Evolutionary conservation across 2,888 invertebrate species (phyloP).

Genomic region (Ennomos erosarius): DNA sequence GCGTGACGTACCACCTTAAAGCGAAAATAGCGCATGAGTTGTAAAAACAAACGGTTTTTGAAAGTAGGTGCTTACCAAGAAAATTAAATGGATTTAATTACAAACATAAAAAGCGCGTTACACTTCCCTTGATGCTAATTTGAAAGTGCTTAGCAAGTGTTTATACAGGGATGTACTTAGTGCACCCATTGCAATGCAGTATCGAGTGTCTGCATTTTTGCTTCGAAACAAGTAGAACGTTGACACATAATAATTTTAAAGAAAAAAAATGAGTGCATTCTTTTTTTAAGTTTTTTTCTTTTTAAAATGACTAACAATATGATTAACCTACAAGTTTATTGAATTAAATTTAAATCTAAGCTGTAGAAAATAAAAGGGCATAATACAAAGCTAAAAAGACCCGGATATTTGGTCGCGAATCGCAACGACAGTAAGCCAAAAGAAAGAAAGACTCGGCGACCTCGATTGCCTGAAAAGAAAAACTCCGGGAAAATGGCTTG

Average conservation of each 20-base stretch:
- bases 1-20: too few relatives aligned
- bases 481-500: conserved; percentile 46
- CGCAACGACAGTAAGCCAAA: conserved; percentile 38
- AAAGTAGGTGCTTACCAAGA: not conserved
- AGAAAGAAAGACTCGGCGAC: conserved; percentile 34
- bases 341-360: conserved; percentile 24
- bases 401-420: conserved; percentile 39
- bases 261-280: conserved; percentile 10
- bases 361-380: conserved; percentile 28
- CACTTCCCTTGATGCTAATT: conserved; percentile 10
- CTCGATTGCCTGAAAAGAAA: conserved; percentile 39
- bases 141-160: conserved; percentile 13
- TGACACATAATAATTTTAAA: conserved; percentile 2
- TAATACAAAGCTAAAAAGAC: conserved; percentile 24
- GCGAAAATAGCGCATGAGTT: conserved; percentile 7
- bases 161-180: conserved; percentile 21
- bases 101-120: conserved; percentile 10
- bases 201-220: too few relatives aligned
- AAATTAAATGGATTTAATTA: conserved; percentile 19
- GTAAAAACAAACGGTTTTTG: conserved; percentile 1
- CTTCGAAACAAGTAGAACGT: not conserved
- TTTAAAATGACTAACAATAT: too few relatives aligned
- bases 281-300: not conserved
- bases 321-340: not conserved
- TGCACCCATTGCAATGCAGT: not conserved